Evolutionary conservation across 2,113 vertebrate genomes (phyloP).

Genomic region (Haliaeetus leucogaster): DNA sequence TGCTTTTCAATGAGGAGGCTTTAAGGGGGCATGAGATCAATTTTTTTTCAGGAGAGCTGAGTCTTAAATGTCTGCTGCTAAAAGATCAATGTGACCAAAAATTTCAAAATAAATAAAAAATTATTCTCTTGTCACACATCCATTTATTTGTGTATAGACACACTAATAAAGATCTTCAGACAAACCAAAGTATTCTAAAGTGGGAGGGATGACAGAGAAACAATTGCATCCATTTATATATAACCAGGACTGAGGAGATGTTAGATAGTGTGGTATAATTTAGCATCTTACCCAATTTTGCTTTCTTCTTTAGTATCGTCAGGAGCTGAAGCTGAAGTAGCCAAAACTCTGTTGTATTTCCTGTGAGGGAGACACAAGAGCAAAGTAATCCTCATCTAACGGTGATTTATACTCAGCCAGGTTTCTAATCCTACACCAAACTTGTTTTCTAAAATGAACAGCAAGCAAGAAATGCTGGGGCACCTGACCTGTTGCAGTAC

Average conservation of each 20-base stretch:
- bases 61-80: not conserved
- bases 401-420: not conserved
- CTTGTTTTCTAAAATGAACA: not conserved
- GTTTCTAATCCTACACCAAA: not conserved
- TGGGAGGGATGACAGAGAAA: not conserved
- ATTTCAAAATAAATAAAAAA: not conserved
- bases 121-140: not conserved
- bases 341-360: constrained; percentile 13
- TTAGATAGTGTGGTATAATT: not conserved
- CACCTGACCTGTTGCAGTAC: not conserved
- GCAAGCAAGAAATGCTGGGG: not conserved
- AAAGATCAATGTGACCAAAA: not conserved
- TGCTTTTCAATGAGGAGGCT: not conserved
- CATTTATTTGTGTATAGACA: not conserved
- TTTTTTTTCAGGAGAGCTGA: not conserved
- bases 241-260: not conserved
- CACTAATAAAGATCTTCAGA: not conserved
- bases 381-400: not conserved
- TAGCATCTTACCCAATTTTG: constrained; percentile 36
- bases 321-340: constrained; percentile 26
- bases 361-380: constrained; percentile 26
- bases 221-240: not conserved
- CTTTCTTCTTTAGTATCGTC: not conserved
- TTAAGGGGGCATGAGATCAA: not conserved
- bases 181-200: not conserved